A percentile compares a stretch with the other conserved stretches of the same genome.
Conservation (phyloP, 92 coral and sea anemone genomes). For the Zoanthus solanderi region DNA sequence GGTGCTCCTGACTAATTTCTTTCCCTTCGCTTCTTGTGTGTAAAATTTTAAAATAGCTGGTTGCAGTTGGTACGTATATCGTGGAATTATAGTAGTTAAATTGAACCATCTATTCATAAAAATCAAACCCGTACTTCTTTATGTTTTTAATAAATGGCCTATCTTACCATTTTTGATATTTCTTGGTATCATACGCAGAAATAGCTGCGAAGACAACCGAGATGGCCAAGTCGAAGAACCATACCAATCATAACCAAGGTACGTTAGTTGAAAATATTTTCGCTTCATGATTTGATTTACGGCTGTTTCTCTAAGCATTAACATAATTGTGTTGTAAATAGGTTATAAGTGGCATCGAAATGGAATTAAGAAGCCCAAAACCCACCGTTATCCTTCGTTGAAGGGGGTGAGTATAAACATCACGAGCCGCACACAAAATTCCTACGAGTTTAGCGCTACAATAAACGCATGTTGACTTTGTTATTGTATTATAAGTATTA, state of each 20-base stretch:
- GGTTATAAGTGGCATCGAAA: conserved; percentile 94
- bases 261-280: not conserved
- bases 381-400: conserved; percentile 87
- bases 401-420: conserved; percentile 83
- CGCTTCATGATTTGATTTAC: not conserved
- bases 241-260: conserved; percentile 99
- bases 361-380: conserved; percentile 95
- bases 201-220: not conserved
- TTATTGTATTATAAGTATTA: no score
- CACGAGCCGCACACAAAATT: no score
- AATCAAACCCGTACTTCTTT: not conserved
- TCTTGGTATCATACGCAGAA: conserved; percentile 10
- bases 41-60: not conserved
- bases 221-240: conserved; percentile 99
- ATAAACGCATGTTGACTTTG: no score
- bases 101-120: conserved; percentile 5
- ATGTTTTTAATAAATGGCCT: not conserved
- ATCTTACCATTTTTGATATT: conserved; percentile 1
- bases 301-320: not conserved
- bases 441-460: no score
- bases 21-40: conserved; percentile 33
- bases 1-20: conserved; percentile 27
- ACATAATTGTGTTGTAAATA: conserved; percentile 19
- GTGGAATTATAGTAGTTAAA: not conserved
- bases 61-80: conserved; percentile 21